Conservation (phyloP, 2,888 invertebrate genomes). For the Lampropteryx suffumata region DNA sequence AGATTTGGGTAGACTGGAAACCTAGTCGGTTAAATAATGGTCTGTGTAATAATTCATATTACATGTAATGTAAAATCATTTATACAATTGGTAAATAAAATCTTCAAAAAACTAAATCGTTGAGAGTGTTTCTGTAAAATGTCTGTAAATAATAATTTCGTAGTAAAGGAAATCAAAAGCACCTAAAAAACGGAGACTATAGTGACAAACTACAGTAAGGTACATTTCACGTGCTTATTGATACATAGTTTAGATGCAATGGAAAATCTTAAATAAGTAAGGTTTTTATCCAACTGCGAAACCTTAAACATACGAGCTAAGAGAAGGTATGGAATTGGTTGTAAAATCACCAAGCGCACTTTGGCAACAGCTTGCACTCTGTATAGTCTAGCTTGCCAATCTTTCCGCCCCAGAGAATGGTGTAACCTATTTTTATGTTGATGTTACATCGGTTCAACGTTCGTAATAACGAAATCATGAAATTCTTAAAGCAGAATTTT, state of each 20-base stretch:
- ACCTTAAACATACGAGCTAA: not conserved
- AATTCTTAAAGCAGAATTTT: too few species aligned
- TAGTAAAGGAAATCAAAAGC: too few species aligned
- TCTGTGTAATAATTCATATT: not conserved
- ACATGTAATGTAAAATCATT: too few species aligned
- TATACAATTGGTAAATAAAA: not conserved
- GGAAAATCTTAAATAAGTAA: too few species aligned
- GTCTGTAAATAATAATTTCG: not conserved
- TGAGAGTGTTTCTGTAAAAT: slow-evolving; percentile 7
- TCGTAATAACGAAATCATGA: too few species aligned
- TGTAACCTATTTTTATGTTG: not conserved
- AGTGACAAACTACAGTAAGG: too few species aligned
- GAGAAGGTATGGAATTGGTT: not conserved
- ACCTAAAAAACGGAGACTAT: too few species aligned
- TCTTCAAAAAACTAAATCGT: not conserved
- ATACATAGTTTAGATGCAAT: too few species aligned
- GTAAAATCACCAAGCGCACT: not conserved
- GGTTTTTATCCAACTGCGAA: not conserved
- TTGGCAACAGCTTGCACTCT: slow-evolving; percentile 6
- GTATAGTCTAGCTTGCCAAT: slow-evolving; percentile 5
- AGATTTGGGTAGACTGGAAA: not conserved
- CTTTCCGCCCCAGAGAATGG: slow-evolving; percentile 2
- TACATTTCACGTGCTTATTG: too few species aligned
- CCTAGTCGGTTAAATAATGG: not conserved
- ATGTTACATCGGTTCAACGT: not conserved